A percentile compares a stretch with the other conserved stretches of the same genome.
phyloP scores from a whole-genome alignment of 2,797 vertebrate species.

The Gymnopithys bicolor region DNA sequence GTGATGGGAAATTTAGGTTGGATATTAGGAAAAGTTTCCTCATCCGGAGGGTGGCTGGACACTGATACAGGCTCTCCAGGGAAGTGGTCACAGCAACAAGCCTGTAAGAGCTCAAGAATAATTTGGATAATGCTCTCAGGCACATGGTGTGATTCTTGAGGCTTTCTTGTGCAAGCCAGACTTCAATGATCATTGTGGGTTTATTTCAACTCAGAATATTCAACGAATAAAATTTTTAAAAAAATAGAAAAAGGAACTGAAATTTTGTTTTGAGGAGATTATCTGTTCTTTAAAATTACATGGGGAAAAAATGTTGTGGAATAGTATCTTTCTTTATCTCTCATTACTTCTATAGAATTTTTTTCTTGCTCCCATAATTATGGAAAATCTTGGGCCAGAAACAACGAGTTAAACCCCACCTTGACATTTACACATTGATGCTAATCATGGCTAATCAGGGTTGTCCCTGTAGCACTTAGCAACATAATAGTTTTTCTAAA shows the following conservation, averaged over 20 bases:
- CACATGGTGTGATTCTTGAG: background rate
- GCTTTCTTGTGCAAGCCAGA: background rate
- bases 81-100: background rate
- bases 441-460: constrained; percentile 21
- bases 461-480: constrained; percentile 21
- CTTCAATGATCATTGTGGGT: too few relatives aligned
- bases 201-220: background rate
- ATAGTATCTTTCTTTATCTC: background rate
- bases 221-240: background rate
- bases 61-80: too few relatives aligned
- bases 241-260: background rate
- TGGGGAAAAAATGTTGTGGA: background rate
- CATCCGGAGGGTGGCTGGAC: rapidly evolving
- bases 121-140: background rate
- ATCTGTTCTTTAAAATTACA: background rate
- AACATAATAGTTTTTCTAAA: constrained; percentile 48
- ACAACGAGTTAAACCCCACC: background rate
- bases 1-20: background rate
- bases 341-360: background rate
- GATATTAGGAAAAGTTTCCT: background rate
- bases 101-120: background rate
- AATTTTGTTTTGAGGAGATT: background rate
- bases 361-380: constrained; percentile 17
- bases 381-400: constrained; percentile 49
- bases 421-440: constrained; percentile 2